These are phyloP conservation scores for Phrixothrix hirtus DNA, from an alignment of 2,888 invertebrate genomes.

Conservation along the genomic window DNA sequence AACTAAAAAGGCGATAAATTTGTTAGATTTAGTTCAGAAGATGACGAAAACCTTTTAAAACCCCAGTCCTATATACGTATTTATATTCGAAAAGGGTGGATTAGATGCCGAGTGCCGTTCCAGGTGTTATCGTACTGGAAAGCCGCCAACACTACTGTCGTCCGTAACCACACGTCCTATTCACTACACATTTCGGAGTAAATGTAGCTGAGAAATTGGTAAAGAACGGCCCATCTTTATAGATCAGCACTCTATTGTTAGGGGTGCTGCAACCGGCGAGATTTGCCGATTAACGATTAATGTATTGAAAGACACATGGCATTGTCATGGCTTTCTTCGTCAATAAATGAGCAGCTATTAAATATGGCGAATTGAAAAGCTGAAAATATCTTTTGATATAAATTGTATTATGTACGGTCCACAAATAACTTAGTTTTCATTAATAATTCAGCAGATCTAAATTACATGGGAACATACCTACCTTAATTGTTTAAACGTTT, in stretches of 20 bases:
- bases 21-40: no score
- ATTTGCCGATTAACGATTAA: slow-evolving; percentile 55
- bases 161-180: slow-evolving; percentile 43
- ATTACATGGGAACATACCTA: slow-evolving; percentile 16
- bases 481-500: slow-evolving; percentile 16
- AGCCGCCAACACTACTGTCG: slow-evolving; percentile 37
- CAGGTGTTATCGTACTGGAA: slow-evolving; percentile 43
- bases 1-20: no score
- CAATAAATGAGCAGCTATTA: slow-evolving; percentile 52
- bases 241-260: slow-evolving; percentile 54
- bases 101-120: slow-evolving; percentile 11
- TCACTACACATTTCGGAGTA: slow-evolving; percentile 55
- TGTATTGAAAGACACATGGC: slow-evolving; percentile 49
- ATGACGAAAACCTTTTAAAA: no score
- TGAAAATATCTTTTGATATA: slow-evolving; percentile 53
- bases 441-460: no score
- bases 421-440: slow-evolving; percentile 36
- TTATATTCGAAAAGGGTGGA: slow-evolving; percentile 3
- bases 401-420: slow-evolving; percentile 52
- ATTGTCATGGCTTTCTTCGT: slow-evolving; percentile 45
- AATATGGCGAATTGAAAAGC: slow-evolving; percentile 51
- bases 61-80: no score
- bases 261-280: slow-evolving; percentile 46
- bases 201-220: slow-evolving; percentile 59
- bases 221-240: slow-evolving; percentile 57